Evolutionary conservation across 2,888 invertebrate genomes (phyloP).

Genomic region (Camptogramma bilineatum): DNA sequence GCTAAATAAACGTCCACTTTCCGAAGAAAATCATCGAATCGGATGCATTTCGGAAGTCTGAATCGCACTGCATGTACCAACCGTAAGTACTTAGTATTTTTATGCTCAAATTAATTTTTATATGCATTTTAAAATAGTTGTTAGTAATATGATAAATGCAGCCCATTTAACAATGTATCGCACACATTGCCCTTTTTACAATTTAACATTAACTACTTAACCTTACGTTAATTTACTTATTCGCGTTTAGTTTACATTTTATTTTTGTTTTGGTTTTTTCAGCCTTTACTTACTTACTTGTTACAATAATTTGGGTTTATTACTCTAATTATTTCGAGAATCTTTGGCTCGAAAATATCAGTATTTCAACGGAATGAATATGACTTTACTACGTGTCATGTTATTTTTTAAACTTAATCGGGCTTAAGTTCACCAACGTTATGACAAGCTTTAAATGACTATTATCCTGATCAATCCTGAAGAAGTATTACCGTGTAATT

Average conservation of each 20-base stretch:
- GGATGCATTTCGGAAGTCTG: no score
- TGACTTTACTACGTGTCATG: neutral
- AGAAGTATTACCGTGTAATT: neutral
- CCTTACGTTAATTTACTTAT: slow-evolving; percentile 13
- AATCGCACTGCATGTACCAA: no score
- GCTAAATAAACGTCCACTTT: no score
- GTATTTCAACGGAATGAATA: slow-evolving; percentile 10
- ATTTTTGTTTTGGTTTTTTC: slow-evolving; percentile 15
- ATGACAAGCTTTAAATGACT: neutral
- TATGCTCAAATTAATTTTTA: no score
- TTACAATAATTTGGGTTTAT: slow-evolving; percentile 14
- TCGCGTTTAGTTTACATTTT: slow-evolving; percentile 16
- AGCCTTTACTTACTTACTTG: slow-evolving; percentile 20
- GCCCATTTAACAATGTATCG: slow-evolving; percentile 3
- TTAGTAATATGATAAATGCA: neutral
- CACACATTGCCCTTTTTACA: slow-evolving; percentile 16
- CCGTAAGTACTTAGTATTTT: no score
- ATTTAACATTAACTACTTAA: neutral
- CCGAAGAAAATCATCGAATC: no score
- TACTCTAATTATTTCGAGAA: neutral
- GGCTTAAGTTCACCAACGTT: neutral
- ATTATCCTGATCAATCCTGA: neutral
- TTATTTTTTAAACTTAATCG: neutral
- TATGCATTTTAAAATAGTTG: neutral
- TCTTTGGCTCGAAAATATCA: neutral